These are phyloP conservation scores for Canis aureus DNA, from an alignment of 2,113 vertebrate genomes.

Conservation along the genomic window DNA sequence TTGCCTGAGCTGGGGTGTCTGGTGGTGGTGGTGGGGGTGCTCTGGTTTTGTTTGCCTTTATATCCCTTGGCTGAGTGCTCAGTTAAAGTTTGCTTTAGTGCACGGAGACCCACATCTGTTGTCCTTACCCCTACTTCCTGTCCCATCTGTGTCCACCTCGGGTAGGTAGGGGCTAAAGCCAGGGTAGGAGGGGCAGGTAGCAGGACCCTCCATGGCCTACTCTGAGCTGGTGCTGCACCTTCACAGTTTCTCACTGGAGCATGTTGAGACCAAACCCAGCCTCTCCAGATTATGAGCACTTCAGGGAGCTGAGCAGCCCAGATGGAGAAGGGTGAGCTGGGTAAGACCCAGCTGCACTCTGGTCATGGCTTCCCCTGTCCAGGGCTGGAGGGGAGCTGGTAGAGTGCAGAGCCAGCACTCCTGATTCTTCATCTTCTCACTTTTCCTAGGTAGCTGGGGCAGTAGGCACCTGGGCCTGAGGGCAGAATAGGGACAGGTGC, in stretches of 20 bases:
- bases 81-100: conserved; percentile 6
- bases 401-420: neutral
- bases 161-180: neutral
- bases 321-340: neutral
- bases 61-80: neutral
- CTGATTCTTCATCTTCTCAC: neutral
- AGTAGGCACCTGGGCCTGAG: neutral
- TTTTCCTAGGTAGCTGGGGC: neutral
- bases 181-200: neutral
- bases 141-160: conserved; percentile 38
- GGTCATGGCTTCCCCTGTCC: neutral
- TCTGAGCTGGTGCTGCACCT: neutral
- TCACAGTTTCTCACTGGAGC: conserved; percentile 12
- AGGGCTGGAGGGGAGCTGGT: neutral
- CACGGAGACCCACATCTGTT: neutral
- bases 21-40: neutral
- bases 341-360: neutral
- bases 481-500: neutral
- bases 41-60: neutral
- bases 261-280: conserved; percentile 57
- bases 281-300: conserved; percentile 58
- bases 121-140: neutral
- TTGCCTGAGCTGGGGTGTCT: neutral
- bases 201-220: neutral
- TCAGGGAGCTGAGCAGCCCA: neutral